These are phyloP conservation scores for Panthera leo DNA, from an alignment of 2,113 vertebrate species.

Conservation along the genomic window DNA sequence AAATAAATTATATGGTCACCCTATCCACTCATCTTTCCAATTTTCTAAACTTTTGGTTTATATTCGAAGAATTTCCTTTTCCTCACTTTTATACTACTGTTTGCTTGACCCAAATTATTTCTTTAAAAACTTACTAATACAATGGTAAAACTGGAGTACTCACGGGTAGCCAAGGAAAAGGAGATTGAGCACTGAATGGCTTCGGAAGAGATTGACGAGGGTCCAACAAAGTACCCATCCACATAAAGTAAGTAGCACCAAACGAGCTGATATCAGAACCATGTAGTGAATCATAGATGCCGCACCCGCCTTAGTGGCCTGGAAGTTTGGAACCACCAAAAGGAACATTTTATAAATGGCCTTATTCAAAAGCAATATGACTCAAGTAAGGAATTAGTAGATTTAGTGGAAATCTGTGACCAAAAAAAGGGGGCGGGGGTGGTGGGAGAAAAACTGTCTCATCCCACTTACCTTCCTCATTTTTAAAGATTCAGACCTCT, in stretches of 20 bases:
- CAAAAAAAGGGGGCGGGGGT: not conserved
- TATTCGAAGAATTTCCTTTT: constrained; percentile 44
- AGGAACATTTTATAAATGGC: constrained; percentile 47
- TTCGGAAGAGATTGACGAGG: constrained; percentile 95
- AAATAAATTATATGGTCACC: constrained; percentile 8
- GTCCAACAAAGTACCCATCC: constrained; percentile 99
- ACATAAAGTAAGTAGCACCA: constrained; percentile 95
- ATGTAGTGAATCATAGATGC: constrained; percentile 91
- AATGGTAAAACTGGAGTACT: constrained; percentile 82
- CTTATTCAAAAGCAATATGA: constrained; percentile 30
- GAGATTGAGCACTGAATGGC: constrained; percentile 97
- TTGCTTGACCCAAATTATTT: constrained; percentile 28
- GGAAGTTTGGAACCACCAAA: constrained; percentile 66
- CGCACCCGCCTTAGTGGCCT: constrained; percentile 94
- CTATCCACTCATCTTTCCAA: not conserved
- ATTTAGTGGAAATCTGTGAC: constrained; percentile 7
- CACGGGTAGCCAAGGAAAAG: constrained; percentile 99
- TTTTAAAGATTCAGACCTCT: constrained; percentile 15
- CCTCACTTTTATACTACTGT: not conserved
- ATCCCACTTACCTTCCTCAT: not conserved
- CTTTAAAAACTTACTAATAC: constrained; percentile 41
- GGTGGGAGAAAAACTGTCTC: not conserved
- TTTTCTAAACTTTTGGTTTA: constrained; percentile 11
- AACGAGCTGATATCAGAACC: constrained; percentile 89
- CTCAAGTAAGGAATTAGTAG: constrained; percentile 10